Evolutionary conservation across 2,797 vertebrate species (phyloP).

Genomic region (Microcaecilia unicolor): DNA sequence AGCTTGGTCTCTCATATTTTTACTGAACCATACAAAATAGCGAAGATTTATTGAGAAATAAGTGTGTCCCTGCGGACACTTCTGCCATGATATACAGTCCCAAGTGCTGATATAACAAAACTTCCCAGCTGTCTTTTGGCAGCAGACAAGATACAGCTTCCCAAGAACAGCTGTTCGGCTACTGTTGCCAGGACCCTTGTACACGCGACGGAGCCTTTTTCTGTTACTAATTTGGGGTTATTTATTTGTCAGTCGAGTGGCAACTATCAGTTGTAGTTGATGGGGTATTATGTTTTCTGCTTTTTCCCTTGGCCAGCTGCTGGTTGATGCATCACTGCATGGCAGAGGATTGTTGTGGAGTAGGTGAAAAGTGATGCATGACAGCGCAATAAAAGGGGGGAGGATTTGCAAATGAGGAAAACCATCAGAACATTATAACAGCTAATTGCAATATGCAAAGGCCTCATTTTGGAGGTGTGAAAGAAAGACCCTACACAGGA

Average conservation of each 20-base stretch:
- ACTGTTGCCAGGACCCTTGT: neutral
- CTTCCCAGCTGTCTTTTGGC: slow-evolving; percentile 5
- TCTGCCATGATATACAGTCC: neutral
- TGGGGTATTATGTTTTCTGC: no score
- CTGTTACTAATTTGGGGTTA: neutral
- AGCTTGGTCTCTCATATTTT: no score
- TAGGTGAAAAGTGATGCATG: neutral
- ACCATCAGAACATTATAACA: no score
- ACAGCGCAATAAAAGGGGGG: fast-evolving
- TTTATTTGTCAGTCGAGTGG: neutral
- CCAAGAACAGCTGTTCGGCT: neutral
- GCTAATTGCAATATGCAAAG: no score
- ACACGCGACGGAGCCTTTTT: neutral
- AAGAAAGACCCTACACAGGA: no score
- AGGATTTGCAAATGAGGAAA: fast-evolving
- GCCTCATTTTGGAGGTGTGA: no score
- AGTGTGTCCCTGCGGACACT: neutral
- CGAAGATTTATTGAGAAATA: no score
- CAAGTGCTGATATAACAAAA: neutral
- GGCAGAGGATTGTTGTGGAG: neutral
- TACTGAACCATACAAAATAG: no score
- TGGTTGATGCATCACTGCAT: no score
- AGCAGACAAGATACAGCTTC: neutral
- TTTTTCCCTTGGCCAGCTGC: neutral
- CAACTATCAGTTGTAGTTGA: neutral